A percentile compares a stretch with the other conserved stretches of the same genome.
Conservation (phyloP, 2,888 invertebrate genomes). For the Pandemis heparana region DNA sequence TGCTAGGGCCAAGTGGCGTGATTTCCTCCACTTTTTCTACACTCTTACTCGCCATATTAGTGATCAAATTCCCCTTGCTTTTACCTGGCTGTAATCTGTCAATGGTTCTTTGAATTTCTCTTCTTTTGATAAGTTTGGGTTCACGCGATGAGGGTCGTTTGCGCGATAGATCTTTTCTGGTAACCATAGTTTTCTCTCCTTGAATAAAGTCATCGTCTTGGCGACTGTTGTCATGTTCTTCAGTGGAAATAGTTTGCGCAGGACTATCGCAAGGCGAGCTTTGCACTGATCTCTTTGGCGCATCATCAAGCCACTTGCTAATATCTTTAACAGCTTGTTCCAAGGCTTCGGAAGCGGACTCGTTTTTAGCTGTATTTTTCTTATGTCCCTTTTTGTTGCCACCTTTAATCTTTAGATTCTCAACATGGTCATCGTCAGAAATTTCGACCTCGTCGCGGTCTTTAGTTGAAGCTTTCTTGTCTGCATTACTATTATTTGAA, state of each 20-base stretch:
- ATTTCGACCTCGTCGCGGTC: constrained; percentile 56
- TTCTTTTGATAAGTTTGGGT: constrained; percentile 79
- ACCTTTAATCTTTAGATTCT: constrained; percentile 57
- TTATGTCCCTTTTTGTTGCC: constrained; percentile 69
- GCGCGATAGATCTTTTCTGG: constrained; percentile 76
- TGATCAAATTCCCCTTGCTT: constrained; percentile 93
- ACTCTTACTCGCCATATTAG: constrained; percentile 86
- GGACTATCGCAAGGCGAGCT: constrained; percentile 93
- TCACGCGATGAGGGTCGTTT: constrained; percentile 80
- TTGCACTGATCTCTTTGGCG: constrained; percentile 90
- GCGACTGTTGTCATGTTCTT: constrained; percentile 85
- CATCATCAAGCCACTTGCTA: constrained; percentile 95
- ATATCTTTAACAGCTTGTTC: constrained; percentile 93
- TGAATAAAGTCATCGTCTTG: constrained; percentile 74
- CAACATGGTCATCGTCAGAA: constrained; percentile 49
- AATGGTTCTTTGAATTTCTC: constrained; percentile 93
- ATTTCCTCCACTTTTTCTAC: constrained; percentile 86
- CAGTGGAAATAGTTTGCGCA: constrained; percentile 87
- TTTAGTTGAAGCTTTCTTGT: constrained; percentile 57
- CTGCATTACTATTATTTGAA: constrained; percentile 58
- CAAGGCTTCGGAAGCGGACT: constrained; percentile 83
- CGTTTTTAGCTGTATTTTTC: constrained; percentile 82
- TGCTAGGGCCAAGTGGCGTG: constrained; percentile 82
- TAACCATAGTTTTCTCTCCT: constrained; percentile 66
- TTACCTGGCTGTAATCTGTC: constrained; percentile 94